These are phyloP conservation scores for Amniataba percoides DNA, from an alignment of 2,797 vertebrate species.

Conservation along the genomic window DNA sequence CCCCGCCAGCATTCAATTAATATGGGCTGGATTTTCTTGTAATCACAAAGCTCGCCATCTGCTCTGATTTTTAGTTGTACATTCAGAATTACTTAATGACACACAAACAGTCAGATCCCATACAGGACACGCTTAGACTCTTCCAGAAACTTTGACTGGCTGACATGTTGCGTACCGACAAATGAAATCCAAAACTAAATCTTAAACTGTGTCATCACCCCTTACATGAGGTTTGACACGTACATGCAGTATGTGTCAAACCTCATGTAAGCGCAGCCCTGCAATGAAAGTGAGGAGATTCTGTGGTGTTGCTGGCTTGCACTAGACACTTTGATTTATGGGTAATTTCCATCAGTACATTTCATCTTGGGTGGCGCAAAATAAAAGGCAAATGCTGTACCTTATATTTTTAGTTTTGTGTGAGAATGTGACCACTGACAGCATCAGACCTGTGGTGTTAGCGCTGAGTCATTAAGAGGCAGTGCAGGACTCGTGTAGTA, in stretches of 20 bases:
- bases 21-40: slow-evolving; percentile 39
- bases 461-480: background rate
- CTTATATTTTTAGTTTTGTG: background rate
- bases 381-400: too few relatives aligned
- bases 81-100: slow-evolving; percentile 19
- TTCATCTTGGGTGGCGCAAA: too few relatives aligned
- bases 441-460: background rate
- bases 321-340: background rate
- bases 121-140: background rate
- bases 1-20: slow-evolving; percentile 57
- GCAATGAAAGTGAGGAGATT: background rate
- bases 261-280: too few relatives aligned
- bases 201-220: background rate
- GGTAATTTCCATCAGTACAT: too few relatives aligned
- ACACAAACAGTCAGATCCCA: slow-evolving; percentile 1
- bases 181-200: background rate
- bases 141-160: too few relatives aligned
- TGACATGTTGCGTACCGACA: background rate
- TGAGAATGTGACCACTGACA: background rate
- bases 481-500: background rate
- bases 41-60: slow-evolving; percentile 48
- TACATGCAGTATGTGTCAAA: background rate
- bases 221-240: too few relatives aligned
- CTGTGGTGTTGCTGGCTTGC: background rate
- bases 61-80: slow-evolving; percentile 25